Evolutionary conservation across 1,140 invertebrate genomes (phyloP), one percentile per base, ranked within the genome.

Genomic region (Drosophila willistoni): DNA sequence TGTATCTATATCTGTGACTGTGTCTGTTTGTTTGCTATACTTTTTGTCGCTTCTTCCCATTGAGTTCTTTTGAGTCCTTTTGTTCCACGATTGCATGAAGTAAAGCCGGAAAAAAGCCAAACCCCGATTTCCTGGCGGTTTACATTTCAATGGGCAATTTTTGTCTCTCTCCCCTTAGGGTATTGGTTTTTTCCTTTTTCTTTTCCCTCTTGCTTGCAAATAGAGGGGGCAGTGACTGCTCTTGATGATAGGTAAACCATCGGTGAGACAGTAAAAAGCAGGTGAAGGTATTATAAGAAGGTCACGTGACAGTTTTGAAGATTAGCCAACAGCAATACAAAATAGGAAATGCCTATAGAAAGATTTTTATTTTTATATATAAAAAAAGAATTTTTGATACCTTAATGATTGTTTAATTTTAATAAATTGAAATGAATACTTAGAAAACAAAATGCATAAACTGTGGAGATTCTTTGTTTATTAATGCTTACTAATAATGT

Each of bases 61-160:
- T 51, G 44, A 51, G 44, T 75, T 41, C 25, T 29, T 34, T 44
- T 51, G 41, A 34, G 42, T 55, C 56, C 79, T 74, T 75, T 89
- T 89, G 80, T 89, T 89, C 71, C 19, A 61, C 59, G 54, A 47
- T 47, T 47, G 44, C 7, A 19, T 10, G 19, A 14, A 61, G 59
- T 78, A 89, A 89, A 89, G 84, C 84, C 84, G 84, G 84, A 89
- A 89, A 85, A 59, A 89, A 89, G 84, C 84, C 84, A 89, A 89
- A 89, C 84, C 84, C 84, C 85, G 84, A 89, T 89, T 89, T 89
- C 84, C 84, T 89, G 80, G 81, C 81, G 81, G 84, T 89, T 89
- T 89, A 89, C 84, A 89, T 89, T 89, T 89, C 84, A 89, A 89
- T 89, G 80, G 84, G 80, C 84, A 89, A 89, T 89, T 84, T 89